Evolutionary conservation across 1,140 invertebrate genomes (phyloP).

Genomic region (Cryptotermes secundus): DNA sequence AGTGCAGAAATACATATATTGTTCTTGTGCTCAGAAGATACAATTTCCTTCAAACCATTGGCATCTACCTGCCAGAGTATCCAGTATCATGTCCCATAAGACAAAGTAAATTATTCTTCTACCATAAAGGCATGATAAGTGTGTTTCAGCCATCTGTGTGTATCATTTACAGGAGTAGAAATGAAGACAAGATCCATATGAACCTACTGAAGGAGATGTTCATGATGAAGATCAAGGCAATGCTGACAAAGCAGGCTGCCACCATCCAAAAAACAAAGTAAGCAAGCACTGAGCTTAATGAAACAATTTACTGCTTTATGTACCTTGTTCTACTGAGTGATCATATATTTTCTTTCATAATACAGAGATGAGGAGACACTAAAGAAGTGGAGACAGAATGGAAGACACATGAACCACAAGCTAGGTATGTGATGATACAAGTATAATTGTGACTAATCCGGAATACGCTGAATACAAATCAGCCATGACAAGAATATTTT

Average conservation of each 20-base stretch:
- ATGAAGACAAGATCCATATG: neutral
- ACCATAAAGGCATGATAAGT: too few species aligned
- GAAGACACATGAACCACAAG: neutral
- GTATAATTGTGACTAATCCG: too few species aligned
- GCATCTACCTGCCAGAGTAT: too few species aligned
- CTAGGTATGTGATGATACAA: neutral
- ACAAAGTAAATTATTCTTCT: too few species aligned
- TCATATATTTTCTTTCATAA: too few species aligned
- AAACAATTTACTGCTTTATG: too few species aligned
- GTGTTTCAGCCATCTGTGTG: too few species aligned
- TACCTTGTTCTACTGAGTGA: too few species aligned
- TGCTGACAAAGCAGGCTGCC: neutral
- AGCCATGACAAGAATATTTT: too few species aligned
- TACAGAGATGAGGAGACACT: neutral
- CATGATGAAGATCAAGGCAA: neutral
- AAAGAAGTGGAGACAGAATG: neutral
- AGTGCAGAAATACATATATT: neutral
- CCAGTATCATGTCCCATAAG: too few species aligned
- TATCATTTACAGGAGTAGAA: neutral
- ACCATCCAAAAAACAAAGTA: neutral
- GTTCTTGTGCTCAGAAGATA: neutral
- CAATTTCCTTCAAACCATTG: too few species aligned
- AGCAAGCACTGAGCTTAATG: neutral
- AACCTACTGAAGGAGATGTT: conserved; percentile 4
- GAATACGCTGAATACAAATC: too few species aligned